These are phyloP conservation scores for Monopis laevigella DNA, from an alignment of 2,888 invertebrate genomes.

Conservation along the genomic window DNA sequence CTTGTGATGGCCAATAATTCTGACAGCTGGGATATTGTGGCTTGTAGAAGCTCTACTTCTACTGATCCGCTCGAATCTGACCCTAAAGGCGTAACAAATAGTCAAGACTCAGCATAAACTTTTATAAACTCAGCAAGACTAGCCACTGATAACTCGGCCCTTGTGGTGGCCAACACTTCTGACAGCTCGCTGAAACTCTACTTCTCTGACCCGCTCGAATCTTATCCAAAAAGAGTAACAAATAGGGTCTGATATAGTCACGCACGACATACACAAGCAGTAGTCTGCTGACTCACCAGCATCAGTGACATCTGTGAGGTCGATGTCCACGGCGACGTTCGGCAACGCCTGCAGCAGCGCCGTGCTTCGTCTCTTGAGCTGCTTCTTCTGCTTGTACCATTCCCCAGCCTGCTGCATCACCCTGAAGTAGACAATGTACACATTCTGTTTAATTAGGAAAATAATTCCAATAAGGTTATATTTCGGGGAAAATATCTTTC, in stretches of 20 bases:
- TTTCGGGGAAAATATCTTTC: too few species aligned
- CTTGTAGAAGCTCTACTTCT: conserved; percentile 74
- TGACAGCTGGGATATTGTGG: conserved; percentile 72
- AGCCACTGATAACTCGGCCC: conserved; percentile 72
- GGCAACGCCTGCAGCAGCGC: conserved; percentile 71
- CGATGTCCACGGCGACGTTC: conserved; percentile 51
- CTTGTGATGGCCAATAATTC: conserved; percentile 72
- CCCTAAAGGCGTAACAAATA: too few species aligned
- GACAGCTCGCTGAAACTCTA: conserved; percentile 75
- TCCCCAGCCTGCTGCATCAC: conserved; percentile 75
- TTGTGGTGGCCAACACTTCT: conserved; percentile 70
- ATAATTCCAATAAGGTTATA: too few species aligned
- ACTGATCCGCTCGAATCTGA: conserved; percentile 65
- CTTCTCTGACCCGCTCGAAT: conserved; percentile 66
- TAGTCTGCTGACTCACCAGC: conserved; percentile 45
- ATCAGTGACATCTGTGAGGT: conserved; percentile 52
- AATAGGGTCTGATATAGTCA: too few species aligned
- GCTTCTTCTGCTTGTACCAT: conserved; percentile 82
- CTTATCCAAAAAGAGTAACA: too few species aligned
- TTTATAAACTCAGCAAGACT: conserved; percentile 74
- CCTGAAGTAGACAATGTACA: conserved; percentile 50
- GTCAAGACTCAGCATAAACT: too few species aligned
- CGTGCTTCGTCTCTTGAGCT: conserved; percentile 74
- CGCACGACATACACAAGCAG: too few species aligned
- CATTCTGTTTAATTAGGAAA: too few species aligned